These are phyloP conservation scores for Sarcophaga bullata DNA, from an alignment of 1,140 invertebrate genomes.

Conservation along the genomic window DNA sequence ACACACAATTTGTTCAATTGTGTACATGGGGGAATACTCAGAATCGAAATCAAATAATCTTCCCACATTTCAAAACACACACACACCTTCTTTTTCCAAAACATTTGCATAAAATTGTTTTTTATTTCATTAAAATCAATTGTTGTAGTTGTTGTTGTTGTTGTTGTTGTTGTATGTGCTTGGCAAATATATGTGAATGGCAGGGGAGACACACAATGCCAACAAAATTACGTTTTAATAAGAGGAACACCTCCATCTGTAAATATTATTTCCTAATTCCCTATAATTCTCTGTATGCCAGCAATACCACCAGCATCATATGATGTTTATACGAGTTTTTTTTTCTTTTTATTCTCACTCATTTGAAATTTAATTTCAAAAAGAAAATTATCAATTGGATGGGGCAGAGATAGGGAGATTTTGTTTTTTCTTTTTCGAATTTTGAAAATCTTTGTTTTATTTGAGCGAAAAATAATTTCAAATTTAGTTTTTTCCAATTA, in stretches of 20 bases:
- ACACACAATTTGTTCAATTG: neutral
- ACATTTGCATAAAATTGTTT: conserved; percentile 19
- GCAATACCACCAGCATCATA: too few species aligned
- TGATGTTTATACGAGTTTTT: too few species aligned
- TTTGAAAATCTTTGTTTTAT: too few species aligned
- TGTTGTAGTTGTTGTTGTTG: neutral
- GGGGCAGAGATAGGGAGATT: too few species aligned
- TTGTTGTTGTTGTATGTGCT: neutral
- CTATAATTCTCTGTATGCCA: neutral
- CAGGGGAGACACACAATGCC: neutral
- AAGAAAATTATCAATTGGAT: too few species aligned
- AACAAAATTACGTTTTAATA: conserved; percentile 22
- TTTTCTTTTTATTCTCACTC: too few species aligned
- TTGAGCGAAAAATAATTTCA: too few species aligned
- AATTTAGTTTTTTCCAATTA: too few species aligned
- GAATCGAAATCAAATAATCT: neutral
- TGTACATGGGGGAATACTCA: too few species aligned
- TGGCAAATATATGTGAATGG: neutral
- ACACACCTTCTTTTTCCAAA: neutral
- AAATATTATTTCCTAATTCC: neutral
- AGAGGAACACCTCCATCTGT: neutral
- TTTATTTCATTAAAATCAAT: neutral
- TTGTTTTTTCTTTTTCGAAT: too few species aligned
- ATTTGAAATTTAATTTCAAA: too few species aligned
- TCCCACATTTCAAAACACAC: neutral